Percentiles rank a stretch among this genome's conserved stretches.
Conservation (phyloP, 2,113 vertebrate genomes). For the Atrichornis clamosus region DNA sequence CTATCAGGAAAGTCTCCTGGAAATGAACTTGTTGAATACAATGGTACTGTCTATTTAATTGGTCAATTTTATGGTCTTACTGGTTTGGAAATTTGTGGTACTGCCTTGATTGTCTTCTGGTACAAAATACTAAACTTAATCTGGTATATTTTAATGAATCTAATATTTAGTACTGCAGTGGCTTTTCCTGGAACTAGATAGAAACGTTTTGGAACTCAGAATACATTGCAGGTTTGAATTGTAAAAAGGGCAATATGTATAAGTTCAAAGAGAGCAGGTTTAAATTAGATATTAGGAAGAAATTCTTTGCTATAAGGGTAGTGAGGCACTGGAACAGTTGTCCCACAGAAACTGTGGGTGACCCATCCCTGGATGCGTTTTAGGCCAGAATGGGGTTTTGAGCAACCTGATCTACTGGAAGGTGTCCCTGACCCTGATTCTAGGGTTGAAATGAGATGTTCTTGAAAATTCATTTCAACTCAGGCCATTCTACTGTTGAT, state of each 20-base stretch:
- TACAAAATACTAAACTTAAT: neutral
- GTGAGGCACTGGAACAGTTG: neutral
- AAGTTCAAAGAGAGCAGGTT: neutral
- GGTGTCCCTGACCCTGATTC: too few species aligned
- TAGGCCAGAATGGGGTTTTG: neutral
- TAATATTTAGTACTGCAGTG: neutral
- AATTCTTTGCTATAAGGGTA: neutral
- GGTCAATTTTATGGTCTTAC: neutral
- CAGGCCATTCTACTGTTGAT: neutral
- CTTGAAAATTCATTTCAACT: neutral
- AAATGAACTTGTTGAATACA: neutral
- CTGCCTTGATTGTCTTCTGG: neutral
- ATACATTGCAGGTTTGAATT: neutral
- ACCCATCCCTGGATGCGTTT: neutral
- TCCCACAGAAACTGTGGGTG: neutral
- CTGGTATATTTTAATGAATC: neutral
- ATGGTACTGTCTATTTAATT: neutral
- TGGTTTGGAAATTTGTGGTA: neutral
- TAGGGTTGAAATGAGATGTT: neutral
- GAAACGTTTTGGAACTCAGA: neutral
- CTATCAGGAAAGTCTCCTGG: neutral
- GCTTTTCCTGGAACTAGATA: neutral
- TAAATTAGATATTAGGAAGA: neutral
- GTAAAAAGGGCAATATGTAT: neutral
- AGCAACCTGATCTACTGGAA: neutral